Conservation (phyloP, 2,888 invertebrate genomes). For the Chaetogeoica ovagalla region DNA sequence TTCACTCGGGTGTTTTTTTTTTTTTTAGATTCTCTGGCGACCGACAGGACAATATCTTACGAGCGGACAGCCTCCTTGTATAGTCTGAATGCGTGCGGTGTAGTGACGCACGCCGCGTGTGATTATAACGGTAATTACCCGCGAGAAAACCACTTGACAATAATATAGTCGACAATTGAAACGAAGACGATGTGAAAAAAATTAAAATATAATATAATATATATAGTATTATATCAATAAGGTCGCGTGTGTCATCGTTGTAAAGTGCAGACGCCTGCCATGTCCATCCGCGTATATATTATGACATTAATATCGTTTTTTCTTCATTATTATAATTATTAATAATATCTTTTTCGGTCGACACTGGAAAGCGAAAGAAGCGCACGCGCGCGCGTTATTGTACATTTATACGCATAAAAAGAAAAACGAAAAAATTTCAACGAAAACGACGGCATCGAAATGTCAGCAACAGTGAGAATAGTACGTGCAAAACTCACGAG, state of each 20-base stretch:
- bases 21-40: slow-evolving; percentile 1
- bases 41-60: background rate
- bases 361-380: background rate
- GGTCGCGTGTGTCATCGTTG: slow-evolving; percentile 26
- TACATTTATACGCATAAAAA: background rate
- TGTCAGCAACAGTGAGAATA: background rate
- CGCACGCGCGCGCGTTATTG: background rate
- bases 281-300: slow-evolving; percentile 16
- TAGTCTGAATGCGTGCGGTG: too few relatives aligned
- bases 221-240: background rate
- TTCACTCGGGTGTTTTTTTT: slow-evolving; percentile 5
- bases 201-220: background rate
- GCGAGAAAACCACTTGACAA: slow-evolving; percentile 18
- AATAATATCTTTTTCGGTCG: background rate
- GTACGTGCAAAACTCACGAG: background rate
- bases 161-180: slow-evolving; percentile 6
- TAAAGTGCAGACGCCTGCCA: slow-evolving; percentile 12
- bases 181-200: slow-evolving; percentile 32
- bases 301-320: too few relatives aligned
- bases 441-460: too few relatives aligned
- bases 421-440: background rate
- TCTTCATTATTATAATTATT: too few relatives aligned
- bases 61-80: background rate
- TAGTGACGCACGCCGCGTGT: background rate
- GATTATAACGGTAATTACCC: slow-evolving; percentile 14